Evolutionary conservation across 1,140 invertebrate species (phyloP).

Genomic region (Chelonus insularis): DNA sequence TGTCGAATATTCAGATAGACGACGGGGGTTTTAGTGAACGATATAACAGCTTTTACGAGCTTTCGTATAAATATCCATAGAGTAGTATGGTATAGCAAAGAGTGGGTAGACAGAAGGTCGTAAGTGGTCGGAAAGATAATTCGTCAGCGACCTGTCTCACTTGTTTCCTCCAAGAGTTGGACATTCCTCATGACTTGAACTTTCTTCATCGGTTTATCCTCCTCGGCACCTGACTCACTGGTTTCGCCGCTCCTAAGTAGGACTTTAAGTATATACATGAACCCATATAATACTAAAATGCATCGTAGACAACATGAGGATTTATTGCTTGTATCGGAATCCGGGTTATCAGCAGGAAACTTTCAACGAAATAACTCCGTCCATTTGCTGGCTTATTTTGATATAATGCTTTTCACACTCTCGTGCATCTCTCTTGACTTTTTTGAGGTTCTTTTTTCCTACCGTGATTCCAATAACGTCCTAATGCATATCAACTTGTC

Average conservation of each 20-base stretch:
- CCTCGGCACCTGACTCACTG: not conserved
- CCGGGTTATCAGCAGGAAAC: conserved; percentile 34
- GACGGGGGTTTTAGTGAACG: conserved; percentile 23
- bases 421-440: not conserved
- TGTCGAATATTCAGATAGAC: conserved; percentile 23
- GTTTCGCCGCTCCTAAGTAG: not conserved
- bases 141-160: conserved; percentile 34
- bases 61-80: conserved; percentile 5
- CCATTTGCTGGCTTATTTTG: not conserved
- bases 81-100: not conserved
- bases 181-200: conserved; percentile 32
- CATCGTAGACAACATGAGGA: conserved; percentile 30
- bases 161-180: conserved; percentile 32
- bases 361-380: conserved; percentile 34
- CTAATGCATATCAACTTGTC: not conserved
- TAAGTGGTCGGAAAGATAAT: conserved; percentile 34
- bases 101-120: conserved; percentile 1
- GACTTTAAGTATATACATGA: not conserved
- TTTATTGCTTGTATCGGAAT: conserved; percentile 34
- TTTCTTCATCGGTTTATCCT: not conserved
- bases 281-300: conserved; percentile 27
- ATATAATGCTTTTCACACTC: not conserved
- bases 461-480: not conserved
- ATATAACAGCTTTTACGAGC: conserved; percentile 25
- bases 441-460: not conserved